phyloP scores from a whole-genome alignment of 92 coral and sea anemone genomes.

The Parazoanthus swiftii region DNA sequence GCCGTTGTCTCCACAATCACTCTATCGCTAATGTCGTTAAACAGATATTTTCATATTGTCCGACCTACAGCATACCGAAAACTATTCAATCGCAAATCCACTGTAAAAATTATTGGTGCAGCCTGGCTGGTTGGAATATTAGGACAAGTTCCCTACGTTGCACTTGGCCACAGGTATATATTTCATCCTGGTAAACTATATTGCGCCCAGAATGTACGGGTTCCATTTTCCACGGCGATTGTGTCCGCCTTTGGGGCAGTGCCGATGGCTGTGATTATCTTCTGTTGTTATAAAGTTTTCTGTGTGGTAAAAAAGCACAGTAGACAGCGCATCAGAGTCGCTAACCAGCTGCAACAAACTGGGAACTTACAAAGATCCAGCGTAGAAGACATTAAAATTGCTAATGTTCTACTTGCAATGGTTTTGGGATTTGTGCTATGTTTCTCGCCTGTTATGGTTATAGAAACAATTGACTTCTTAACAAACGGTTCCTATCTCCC shows the following conservation, averaged over 20 bases:
- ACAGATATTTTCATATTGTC: slow-evolving; percentile 48
- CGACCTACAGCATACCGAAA: slow-evolving; percentile 20
- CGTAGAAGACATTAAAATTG: slow-evolving; percentile 45
- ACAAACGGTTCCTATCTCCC: slow-evolving; percentile 30
- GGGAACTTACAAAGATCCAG: slow-evolving; percentile 3
- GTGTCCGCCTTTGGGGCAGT: slow-evolving; percentile 24
- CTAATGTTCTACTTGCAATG: slow-evolving; percentile 41
- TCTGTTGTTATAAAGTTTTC: slow-evolving; percentile 48
- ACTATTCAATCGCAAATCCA: slow-evolving; percentile 35
- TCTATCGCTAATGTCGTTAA: slow-evolving; percentile 45
- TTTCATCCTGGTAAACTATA: slow-evolving; percentile 51
- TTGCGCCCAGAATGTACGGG: slow-evolving; percentile 38
- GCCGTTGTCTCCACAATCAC: slow-evolving; percentile 45
- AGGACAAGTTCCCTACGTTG: slow-evolving; percentile 25
- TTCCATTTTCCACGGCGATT: slow-evolving; percentile 32
- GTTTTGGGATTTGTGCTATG: slow-evolving; percentile 41
- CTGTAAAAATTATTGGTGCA: slow-evolving; percentile 15
- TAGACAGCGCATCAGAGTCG: slow-evolving; percentile 11
- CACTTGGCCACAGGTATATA: slow-evolving; percentile 25
- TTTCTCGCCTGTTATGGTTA: slow-evolving; percentile 50
- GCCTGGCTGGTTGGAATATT: slow-evolving; percentile 45
- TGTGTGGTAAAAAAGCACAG: slow-evolving; percentile 37
- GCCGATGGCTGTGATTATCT: slow-evolving; percentile 40
- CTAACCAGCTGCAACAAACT: slow-evolving; percentile 3
- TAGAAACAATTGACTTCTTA: slow-evolving; percentile 41